These are phyloP conservation scores for Channa maculata DNA, from an alignment of 2,113 vertebrate genomes.

Conservation along the genomic window DNA sequence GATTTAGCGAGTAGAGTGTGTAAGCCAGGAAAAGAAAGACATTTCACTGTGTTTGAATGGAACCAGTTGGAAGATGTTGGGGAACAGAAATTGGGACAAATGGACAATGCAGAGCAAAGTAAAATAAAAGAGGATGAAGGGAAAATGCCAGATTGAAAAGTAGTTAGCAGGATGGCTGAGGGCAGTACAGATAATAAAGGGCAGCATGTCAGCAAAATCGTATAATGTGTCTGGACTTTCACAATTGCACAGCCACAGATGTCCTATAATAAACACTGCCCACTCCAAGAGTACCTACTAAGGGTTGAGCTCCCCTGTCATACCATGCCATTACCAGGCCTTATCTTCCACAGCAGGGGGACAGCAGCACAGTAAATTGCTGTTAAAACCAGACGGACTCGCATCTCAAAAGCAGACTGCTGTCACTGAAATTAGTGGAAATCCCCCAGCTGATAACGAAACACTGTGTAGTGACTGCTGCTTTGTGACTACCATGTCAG, in stretches of 20 bases:
- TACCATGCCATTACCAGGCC: conserved; percentile 65
- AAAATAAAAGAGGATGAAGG: conserved; percentile 20
- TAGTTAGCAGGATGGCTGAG: conserved; percentile 3
- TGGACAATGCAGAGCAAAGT: not conserved
- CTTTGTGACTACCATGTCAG: conserved; percentile 41
- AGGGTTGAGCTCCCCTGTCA: conserved; percentile 67
- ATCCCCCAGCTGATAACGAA: conserved; percentile 7
- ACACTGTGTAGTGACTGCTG: not conserved
- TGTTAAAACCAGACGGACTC: conserved; percentile 59
- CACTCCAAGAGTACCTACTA: conserved; percentile 45
- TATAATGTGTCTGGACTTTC: conserved; percentile 39
- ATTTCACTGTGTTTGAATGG: not conserved
- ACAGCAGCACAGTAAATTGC: conserved; percentile 45
- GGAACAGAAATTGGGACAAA: conserved; percentile 18
- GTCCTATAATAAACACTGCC: conserved; percentile 16
- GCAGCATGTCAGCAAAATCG: conserved; percentile 23
- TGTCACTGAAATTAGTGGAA: conserved; percentile 14
- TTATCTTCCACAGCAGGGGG: conserved; percentile 63
- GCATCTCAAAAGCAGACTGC: conserved; percentile 38
- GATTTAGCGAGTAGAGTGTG: conserved; percentile 16
- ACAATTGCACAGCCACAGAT: conserved; percentile 54
- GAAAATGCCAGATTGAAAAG: conserved; percentile 36
- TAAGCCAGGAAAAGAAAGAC: no score
- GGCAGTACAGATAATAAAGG: not conserved
- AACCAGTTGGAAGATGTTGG: not conserved